Evolutionary conservation across 2,888 invertebrate species (phyloP).

Genomic region (Galerucella pusilla): DNA sequence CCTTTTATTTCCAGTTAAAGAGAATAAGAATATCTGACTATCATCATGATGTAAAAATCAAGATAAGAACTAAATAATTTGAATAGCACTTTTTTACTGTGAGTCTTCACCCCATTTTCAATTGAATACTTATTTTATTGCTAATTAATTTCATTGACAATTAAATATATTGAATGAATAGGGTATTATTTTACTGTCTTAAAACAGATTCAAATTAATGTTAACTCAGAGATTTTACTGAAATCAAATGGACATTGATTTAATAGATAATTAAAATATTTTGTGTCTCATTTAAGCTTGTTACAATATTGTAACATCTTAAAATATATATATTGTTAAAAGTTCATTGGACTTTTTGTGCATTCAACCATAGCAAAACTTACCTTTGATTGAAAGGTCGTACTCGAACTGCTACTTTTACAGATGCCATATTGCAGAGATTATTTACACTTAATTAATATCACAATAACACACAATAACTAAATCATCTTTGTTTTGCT

Average conservation of each 20-base stretch:
- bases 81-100: too few species aligned
- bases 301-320: constrained; percentile 37
- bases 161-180: too few species aligned
- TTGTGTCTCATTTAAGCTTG: not conserved
- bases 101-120: too few species aligned
- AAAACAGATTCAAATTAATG: not conserved
- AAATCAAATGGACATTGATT: too few species aligned
- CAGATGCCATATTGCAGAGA: constrained; percentile 78
- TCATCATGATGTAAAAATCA: too few species aligned
- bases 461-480: constrained; percentile 10
- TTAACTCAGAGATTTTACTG: not conserved
- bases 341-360: constrained; percentile 56
- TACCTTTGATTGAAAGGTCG: constrained; percentile 91
- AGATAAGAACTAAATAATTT: too few species aligned
- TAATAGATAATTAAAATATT: not conserved
- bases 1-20: too few species aligned
- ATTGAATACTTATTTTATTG: too few species aligned
- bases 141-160: too few species aligned
- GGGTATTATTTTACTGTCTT: too few species aligned
- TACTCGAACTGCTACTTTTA: constrained; percentile 91
- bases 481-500: constrained; percentile 27
- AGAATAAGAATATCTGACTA: too few species aligned
- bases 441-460: constrained; percentile 17
- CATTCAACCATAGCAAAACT: constrained; percentile 49
- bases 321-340: not conserved